phyloP scores from a whole-genome alignment of 2,113 vertebrate species.

The Melanerpes formicivorus region DNA sequence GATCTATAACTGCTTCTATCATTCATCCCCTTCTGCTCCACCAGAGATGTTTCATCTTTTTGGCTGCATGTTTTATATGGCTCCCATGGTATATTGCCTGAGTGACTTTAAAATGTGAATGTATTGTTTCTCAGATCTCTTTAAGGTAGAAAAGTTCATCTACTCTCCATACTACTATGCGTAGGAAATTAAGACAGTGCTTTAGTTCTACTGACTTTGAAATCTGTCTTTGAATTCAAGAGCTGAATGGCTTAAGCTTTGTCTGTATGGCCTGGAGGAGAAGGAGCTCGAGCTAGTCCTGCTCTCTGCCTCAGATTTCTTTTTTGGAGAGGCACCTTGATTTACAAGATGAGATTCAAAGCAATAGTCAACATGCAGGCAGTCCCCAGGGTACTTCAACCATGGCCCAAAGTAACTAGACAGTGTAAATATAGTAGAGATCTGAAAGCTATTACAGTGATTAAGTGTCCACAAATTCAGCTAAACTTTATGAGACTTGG shows the following conservation, averaged over 20 bases:
- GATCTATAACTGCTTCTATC: fast-evolving
- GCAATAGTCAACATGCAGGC: neutral
- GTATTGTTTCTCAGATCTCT: neutral
- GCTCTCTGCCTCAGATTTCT: neutral
- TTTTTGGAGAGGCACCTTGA: neutral
- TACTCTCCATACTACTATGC: neutral
- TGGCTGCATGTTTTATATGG: neutral
- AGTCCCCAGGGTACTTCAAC: neutral
- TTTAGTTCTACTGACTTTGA: neutral
- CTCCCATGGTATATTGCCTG: neutral
- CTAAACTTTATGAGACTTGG: neutral
- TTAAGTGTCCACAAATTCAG: neutral
- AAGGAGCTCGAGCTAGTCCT: neutral
- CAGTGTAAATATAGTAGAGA: neutral
- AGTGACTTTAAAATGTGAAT: neutral
- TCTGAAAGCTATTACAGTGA: neutral
- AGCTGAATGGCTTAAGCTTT: neutral
- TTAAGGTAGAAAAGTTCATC: neutral
- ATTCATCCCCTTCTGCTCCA: neutral
- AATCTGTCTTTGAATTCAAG: conserved; percentile 9
- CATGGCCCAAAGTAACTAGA: neutral
- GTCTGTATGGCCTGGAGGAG: neutral
- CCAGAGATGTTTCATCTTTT: neutral
- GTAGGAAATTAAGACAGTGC: neutral
- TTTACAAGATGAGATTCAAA: conserved; percentile 10